Evolutionary conservation across 2,888 invertebrate genomes (phyloP).

Genomic region (Lingula anatina): DNA sequence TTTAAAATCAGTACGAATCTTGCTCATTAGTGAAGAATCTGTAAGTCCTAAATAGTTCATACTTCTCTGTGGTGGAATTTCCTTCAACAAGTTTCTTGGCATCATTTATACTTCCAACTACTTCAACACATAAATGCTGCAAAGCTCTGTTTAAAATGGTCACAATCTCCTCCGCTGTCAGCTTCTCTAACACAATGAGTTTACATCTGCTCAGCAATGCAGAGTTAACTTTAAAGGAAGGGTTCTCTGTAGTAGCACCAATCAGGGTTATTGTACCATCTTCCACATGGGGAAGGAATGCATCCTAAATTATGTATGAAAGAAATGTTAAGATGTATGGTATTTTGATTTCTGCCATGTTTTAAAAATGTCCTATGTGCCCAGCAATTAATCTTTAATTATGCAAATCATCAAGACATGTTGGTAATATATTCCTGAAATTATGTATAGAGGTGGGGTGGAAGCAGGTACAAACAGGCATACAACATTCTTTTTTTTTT

Average conservation of each 20-base stretch:
- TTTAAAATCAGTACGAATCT: too few species aligned
- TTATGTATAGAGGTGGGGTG: too few species aligned
- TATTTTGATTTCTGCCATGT: neutral
- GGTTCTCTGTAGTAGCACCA: slow-evolving; percentile 83
- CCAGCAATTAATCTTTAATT: too few species aligned
- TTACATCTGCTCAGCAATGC: slow-evolving; percentile 74
- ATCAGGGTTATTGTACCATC: slow-evolving; percentile 72
- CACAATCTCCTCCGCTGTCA: slow-evolving; percentile 60
- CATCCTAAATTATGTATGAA: slow-evolving; percentile 56
- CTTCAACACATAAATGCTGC: slow-evolving; percentile 40
- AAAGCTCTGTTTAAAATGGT: slow-evolving; percentile 63
- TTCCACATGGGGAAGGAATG: slow-evolving; percentile 74
- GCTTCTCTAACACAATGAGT: slow-evolving; percentile 64
- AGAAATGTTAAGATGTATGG: too few species aligned
- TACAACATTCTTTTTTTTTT: too few species aligned
- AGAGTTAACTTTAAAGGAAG: slow-evolving; percentile 77
- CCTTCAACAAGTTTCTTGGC: neutral
- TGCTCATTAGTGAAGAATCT: too few species aligned
- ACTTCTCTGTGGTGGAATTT: too few species aligned
- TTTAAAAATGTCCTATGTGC: neutral
- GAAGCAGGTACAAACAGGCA: too few species aligned
- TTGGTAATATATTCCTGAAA: too few species aligned
- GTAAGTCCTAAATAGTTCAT: too few species aligned
- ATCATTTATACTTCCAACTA: slow-evolving; percentile 8
- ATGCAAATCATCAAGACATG: too few species aligned